These are phyloP conservation scores for Macrostomum cliftonense DNA, from an alignment of 2,888 invertebrate genomes.

Conservation along the genomic window DNA sequence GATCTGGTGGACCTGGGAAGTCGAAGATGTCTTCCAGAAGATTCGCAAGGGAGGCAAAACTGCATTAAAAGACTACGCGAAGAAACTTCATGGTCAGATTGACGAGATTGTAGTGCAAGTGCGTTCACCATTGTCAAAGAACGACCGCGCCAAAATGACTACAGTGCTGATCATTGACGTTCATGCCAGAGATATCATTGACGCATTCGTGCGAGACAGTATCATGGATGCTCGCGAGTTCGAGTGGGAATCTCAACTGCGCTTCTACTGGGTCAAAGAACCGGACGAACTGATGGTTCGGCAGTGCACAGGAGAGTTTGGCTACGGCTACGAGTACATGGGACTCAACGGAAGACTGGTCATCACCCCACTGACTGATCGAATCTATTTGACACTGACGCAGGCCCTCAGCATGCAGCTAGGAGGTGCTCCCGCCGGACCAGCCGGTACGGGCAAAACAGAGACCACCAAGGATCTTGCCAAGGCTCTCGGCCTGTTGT, in stretches of 20 bases:
- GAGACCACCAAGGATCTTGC: slow-evolving; percentile 78
- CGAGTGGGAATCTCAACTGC: slow-evolving; percentile 76
- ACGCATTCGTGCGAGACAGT: slow-evolving; percentile 43
- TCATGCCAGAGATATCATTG: slow-evolving; percentile 72
- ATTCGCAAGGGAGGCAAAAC: slow-evolving; percentile 49
- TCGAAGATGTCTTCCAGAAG: slow-evolving; percentile 63
- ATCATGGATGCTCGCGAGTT: slow-evolving; percentile 46
- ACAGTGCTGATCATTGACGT: slow-evolving; percentile 75
- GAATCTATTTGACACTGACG: slow-evolving; percentile 75
- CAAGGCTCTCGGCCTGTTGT: slow-evolving; percentile 50
- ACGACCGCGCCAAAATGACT: slow-evolving; percentile 68
- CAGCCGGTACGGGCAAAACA: slow-evolving; percentile 57
- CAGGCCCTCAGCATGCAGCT: slow-evolving; percentile 76
- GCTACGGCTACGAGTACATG: slow-evolving; percentile 87
- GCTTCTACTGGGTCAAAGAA: slow-evolving; percentile 71
- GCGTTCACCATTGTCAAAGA: slow-evolving; percentile 51
- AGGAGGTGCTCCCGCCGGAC: slow-evolving; percentile 64
- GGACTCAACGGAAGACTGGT: slow-evolving; percentile 73
- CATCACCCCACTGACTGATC: slow-evolving; percentile 72
- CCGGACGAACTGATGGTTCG: slow-evolving; percentile 59
- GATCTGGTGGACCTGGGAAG: slow-evolving; percentile 88
- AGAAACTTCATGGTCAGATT: slow-evolving; percentile 58
- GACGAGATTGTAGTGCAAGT: slow-evolving; percentile 59
- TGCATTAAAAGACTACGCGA: slow-evolving; percentile 72
- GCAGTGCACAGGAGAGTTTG: slow-evolving; percentile 63